Base-by-base conservation (phyloP, 2,888 invertebrate genomes). In the Periphyllus acericola region DNA sequence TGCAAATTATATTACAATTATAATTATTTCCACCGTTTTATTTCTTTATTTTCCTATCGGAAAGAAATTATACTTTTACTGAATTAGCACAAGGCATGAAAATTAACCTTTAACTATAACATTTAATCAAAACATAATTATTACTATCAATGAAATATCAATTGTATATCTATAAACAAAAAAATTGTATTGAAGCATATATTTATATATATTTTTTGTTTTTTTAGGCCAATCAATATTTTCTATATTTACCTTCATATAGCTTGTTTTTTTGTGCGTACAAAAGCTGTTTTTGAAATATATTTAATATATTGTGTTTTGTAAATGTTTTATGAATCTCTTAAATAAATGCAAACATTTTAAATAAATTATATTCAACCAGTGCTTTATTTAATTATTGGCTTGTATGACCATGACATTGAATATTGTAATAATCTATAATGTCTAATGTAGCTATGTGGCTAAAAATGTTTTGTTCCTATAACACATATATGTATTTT, bases 321-420 rank as follows among this genome's bases (percentile, higher is more conserved):
- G 74, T 74, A 9, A 25, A 36, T 36, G 36, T 74, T 74, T 74
- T 34, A 66, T 8, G 83, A 84, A 84, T 84, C 83, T 84, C 75
- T 66, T 66, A 5, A 74, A 75, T 40, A 60, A 66, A 40, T 29
- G n/a, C 5, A 29, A 32, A 68, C 19, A 55, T 19, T 55, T 55
- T 55, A 21, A 55, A 55, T 60, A 46, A 46, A 46, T 46, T 11
- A 46, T 46, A 14, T 46, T 14, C 11, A 46, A 14, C 14, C 46
- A 14, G 2, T 36, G 14, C 14, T 46, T 46, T 46, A 46, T 46
- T 46, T 46, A 1, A 46, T 14, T 46, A 46, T 46, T 46, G 14
- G 11, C 14, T 46, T 46, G 14, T 14, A 11, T 46, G 11, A 46
- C 46, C 46, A 46, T 46, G 11, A 14, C 14, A 46, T 46, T 14